Conservation (phyloP, 1,140 invertebrate species). For the Cepaea nemoralis region DNA sequence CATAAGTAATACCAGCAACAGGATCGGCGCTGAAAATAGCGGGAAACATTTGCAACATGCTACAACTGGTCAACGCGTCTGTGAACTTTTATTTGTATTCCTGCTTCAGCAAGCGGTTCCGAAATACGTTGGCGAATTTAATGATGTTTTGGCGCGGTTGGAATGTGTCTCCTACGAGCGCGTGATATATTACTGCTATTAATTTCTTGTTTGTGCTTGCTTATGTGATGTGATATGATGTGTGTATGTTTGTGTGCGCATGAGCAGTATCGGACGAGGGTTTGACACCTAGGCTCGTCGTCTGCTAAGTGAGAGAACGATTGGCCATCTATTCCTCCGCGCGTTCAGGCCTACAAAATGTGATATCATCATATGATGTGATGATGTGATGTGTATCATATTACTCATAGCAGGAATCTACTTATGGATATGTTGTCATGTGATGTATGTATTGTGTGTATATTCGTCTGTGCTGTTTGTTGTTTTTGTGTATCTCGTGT, state of each 20-base stretch:
- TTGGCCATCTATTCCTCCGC: too few species aligned
- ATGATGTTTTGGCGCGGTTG: slow-evolving; percentile 66
- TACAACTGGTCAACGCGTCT: slow-evolving; percentile 80
- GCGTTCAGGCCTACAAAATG: too few species aligned
- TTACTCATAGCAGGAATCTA: too few species aligned
- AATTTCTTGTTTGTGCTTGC: neutral
- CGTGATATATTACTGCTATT: neutral
- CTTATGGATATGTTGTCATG: too few species aligned
- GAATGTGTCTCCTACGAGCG: neutral
- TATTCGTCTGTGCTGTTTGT: too few species aligned
- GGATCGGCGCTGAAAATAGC: slow-evolving; percentile 72
- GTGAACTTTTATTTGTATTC: slow-evolving; percentile 86
- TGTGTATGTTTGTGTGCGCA: neutral
- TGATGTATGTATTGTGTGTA: too few species aligned
- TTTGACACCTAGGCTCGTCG: too few species aligned
- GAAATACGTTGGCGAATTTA: slow-evolving; percentile 79
- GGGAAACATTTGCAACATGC: slow-evolving; percentile 82
- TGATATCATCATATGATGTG: too few species aligned
- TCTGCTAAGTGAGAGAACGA: too few species aligned
- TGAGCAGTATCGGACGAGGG: too few species aligned
- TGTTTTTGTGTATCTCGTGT: too few species aligned
- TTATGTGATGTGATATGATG: neutral
- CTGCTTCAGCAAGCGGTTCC: slow-evolving; percentile 82
- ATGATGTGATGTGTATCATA: too few species aligned
- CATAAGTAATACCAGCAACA: slow-evolving; percentile 42